These are phyloP conservation scores for Eclectus roratus DNA, from an alignment of 2,113 vertebrate species.

Conservation along the genomic window DNA sequence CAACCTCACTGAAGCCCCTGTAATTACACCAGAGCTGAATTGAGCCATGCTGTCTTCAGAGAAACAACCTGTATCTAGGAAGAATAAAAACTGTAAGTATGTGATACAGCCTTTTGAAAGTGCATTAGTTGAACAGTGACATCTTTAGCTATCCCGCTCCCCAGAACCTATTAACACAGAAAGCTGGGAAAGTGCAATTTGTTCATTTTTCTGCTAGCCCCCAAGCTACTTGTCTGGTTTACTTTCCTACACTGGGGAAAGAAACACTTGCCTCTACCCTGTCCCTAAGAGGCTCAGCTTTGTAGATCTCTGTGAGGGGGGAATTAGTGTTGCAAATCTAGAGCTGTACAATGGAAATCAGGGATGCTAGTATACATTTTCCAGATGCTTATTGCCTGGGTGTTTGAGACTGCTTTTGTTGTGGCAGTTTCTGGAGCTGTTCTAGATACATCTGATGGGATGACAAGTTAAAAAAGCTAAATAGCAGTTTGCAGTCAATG, in stretches of 20 bases:
- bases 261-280: not conserved
- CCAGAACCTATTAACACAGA: not conserved
- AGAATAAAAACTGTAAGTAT: not conserved
- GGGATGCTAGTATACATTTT: not conserved
- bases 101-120: not conserved
- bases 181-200: not conserved
- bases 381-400: not conserved
- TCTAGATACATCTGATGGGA: not conserved
- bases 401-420: not conserved
- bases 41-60: not conserved
- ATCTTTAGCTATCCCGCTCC: not conserved
- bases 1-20: not conserved
- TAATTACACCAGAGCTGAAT: not conserved
- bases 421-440: not conserved
- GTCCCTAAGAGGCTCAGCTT: not conserved
- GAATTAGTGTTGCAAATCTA: not conserved
- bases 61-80: not conserved
- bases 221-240: not conserved
- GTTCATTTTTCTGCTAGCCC: not conserved
- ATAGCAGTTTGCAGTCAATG: not conserved
- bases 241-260: not conserved
- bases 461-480: not conserved
- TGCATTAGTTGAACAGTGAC: not conserved
- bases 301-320: not conserved
- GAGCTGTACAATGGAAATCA: not conserved